These are phyloP conservation scores for Drosophila navojoa DNA, from an alignment of 1,140 invertebrate genomes.

Conservation along the genomic window DNA sequence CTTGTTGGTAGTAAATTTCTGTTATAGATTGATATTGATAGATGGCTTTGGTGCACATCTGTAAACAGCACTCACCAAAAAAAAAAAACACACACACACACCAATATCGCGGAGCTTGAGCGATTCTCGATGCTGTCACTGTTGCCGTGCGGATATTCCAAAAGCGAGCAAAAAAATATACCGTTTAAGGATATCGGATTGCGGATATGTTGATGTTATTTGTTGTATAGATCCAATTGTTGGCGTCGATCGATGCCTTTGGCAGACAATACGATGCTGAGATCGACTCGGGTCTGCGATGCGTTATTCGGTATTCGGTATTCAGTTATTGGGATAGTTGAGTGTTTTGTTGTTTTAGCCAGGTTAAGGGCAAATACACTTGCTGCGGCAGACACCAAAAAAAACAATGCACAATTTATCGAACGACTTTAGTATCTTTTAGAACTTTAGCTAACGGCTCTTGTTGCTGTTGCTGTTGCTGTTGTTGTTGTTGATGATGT, in stretches of 20 bases:
- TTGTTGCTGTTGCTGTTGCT: conserved; percentile 16
- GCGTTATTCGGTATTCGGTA: background rate
- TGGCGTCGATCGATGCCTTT: conserved; percentile 1
- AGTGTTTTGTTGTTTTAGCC: conserved; percentile 7
- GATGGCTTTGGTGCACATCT: conserved; percentile 6
- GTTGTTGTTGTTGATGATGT: conserved; percentile 2
- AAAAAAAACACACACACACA: conserved; percentile 53
- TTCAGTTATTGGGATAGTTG: conserved; percentile 14
- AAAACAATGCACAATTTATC: conserved; percentile 31
- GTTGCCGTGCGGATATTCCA: conserved; percentile 20
- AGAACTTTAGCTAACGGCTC: conserved; percentile 23
- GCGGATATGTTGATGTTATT: conserved; percentile 4
- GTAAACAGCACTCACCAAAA: conserved; percentile 62
- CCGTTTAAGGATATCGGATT: conserved; percentile 3
- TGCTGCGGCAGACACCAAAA: conserved; percentile 34
- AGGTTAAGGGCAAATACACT: conserved; percentile 17
- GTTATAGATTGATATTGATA: conserved; percentile 12
- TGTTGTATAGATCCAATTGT: conserved; percentile 23
- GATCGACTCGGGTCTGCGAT: conserved; percentile 1
- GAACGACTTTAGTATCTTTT: conserved; percentile 20
- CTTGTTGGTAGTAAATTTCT: background rate
- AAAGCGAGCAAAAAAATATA: conserved; percentile 6
- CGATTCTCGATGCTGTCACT: conserved; percentile 15
- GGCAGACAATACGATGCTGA: background rate
- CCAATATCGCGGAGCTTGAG: conserved; percentile 48